Conservation (phyloP, 2,888 invertebrate genomes). For the Allolobophora icterica region DNA sequence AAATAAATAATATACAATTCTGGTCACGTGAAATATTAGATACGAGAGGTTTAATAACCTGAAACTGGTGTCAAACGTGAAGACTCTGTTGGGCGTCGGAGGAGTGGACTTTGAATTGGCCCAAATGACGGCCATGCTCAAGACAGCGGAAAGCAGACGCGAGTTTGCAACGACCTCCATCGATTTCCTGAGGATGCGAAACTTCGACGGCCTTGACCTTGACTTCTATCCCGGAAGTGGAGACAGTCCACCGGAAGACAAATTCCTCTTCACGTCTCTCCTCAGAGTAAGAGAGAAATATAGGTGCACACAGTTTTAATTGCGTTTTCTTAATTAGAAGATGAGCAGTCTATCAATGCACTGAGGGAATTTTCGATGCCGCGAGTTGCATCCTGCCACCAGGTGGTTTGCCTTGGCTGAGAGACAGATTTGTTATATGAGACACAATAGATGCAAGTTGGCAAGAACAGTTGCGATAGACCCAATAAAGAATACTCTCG, state of each 20-base stretch:
- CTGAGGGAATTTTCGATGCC: too few species aligned
- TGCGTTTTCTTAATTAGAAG: too few species aligned
- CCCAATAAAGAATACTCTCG: too few species aligned
- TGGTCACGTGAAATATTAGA: background rate
- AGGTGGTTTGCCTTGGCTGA: too few species aligned
- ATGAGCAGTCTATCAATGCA: too few species aligned
- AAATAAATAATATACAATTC: too few species aligned
- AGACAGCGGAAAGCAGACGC: background rate
- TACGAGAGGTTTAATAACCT: conserved; percentile 1
- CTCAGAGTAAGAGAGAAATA: background rate
- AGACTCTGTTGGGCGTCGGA: background rate
- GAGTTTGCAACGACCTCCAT: background rate
- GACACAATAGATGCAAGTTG: too few species aligned
- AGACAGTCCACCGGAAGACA: background rate
- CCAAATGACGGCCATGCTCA: background rate
- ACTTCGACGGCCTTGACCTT: background rate
- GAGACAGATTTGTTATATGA: too few species aligned
- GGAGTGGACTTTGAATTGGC: background rate
- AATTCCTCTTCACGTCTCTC: background rate
- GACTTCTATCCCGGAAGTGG: background rate
- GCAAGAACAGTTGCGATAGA: too few species aligned
- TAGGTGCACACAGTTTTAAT: too few species aligned
- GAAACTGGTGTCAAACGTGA: background rate
- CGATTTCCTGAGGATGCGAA: background rate
- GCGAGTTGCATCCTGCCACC: too few species aligned